A percentile compares a stretch with the other conserved stretches of the same genome.
These are phyloP conservation scores for Cremastinae sp. DNA, from an alignment of 2,888 invertebrate species.

Conservation along the genomic window DNA sequence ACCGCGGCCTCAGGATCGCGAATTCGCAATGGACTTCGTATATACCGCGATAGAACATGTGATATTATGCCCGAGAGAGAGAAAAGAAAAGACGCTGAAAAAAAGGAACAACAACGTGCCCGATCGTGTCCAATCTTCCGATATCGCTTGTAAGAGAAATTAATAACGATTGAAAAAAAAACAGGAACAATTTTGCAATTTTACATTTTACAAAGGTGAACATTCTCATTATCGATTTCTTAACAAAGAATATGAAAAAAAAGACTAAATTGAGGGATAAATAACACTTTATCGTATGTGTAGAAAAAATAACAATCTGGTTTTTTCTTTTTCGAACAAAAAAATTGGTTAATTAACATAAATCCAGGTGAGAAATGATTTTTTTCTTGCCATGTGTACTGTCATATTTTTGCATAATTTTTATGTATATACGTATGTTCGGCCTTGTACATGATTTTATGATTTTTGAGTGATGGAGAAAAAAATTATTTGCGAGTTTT, in stretches of 20 bases:
- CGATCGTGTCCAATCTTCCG: conserved; percentile 40
- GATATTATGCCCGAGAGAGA: conserved; percentile 1
- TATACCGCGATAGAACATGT: conserved; percentile 5
- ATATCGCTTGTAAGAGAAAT: conserved; percentile 24
- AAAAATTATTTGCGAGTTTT: conserved; percentile 4
- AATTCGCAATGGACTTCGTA: conserved; percentile 44
- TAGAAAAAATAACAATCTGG: no score
- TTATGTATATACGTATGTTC: neutral
- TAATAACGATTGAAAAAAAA: neutral
- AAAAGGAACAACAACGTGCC: conserved; percentile 20
- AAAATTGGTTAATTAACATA: neutral
- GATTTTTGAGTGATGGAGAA: neutral
- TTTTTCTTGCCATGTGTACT: neutral
- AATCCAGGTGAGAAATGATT: no score
- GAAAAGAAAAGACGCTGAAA: neutral
- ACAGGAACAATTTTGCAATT: conserved; percentile 6
- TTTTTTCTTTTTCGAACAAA: neutral
- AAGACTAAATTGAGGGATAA: neutral
- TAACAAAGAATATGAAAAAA: conserved; percentile 18
- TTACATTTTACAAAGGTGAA: conserved; percentile 18
- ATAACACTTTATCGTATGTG: no score
- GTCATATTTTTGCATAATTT: neutral
- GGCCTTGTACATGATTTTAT: neutral
- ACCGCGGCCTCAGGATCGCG: conserved; percentile 34
- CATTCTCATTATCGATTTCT: conserved; percentile 7